Base-by-base conservation (phyloP, 2,113 vertebrate species). In the Engystomops pustulosus region DNA sequence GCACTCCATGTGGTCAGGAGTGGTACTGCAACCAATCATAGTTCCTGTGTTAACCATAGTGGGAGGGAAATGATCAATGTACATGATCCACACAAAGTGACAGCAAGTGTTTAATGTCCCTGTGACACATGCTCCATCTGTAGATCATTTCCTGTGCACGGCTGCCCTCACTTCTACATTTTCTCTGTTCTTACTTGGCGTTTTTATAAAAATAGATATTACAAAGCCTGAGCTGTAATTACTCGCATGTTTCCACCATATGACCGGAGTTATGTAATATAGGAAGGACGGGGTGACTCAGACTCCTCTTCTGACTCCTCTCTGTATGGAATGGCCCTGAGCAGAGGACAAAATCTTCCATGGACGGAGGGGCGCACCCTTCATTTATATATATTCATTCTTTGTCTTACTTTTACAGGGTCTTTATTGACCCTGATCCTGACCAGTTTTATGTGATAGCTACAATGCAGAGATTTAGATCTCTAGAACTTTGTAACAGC, bases 1-100 rank as follows among this genome's bases (percentile, higher is more conserved):
- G 62, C 62, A 67, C 32, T 67, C 62, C 32, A 1, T 67, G 62
- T 67, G 62, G 62, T 67, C 17, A 67, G 62, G 62, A 67, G 62
- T 20, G 62, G 62, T 67, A 34, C 17, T 67, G 62, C 62, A 67
- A 18, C 32, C 8, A 67, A 36, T 67, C 17, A 34, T 67, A 20
- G 17, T 36, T 34, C 18, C 34, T 3, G 20, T 10, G 17, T 67
- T 8, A 36, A 36, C 18, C 17, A 67, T 10, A 5, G 6, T 4
- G 15, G 1, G 27, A 62, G 25, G 27, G 27, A 14, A 62, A 15
- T 12, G 25, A 12, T 11, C 23, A 60, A 60, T 14, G 23, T 60
- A 27, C 27, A 60, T 27, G 55, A 60, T 15, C 58, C 58, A 3
- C 25, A 62, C 58, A 30, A 62, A 62, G 27, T 62, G 58, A 27